Conservation (phyloP, 2,113 vertebrate genomes). For the Saimiri boliviensis region DNA sequence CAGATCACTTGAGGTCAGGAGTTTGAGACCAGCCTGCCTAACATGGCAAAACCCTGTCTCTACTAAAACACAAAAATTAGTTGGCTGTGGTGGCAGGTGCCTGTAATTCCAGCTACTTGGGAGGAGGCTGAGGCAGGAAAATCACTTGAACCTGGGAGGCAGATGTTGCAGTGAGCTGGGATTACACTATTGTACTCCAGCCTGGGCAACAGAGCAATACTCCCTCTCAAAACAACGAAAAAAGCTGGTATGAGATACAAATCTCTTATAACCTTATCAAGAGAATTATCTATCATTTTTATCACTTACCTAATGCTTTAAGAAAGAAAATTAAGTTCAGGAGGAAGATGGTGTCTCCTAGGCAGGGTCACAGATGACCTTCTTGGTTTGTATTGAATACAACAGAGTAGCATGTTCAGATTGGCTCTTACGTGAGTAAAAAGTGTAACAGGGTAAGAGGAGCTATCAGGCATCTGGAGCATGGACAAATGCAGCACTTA, state of each 20-base stretch:
- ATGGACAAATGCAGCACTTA: background rate
- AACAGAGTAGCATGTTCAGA: background rate
- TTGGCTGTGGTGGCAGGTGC: too few species aligned
- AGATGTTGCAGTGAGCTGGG: too few species aligned
- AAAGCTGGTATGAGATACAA: background rate
- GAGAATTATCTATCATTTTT: background rate
- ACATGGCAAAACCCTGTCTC: too few species aligned
- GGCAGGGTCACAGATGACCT: background rate
- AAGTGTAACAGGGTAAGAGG: background rate
- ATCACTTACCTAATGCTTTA: background rate
- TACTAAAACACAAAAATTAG: too few species aligned
- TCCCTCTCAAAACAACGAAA: too few species aligned
- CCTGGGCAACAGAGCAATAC: too few species aligned
- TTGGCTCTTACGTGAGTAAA: background rate
- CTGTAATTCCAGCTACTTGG: too few species aligned
- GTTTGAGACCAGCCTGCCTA: too few species aligned
- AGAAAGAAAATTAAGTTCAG: background rate
- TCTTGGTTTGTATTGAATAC: background rate
- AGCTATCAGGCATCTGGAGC: background rate
- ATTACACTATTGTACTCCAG: too few species aligned
- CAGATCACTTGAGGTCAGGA: too few species aligned
- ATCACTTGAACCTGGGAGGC: too few species aligned
- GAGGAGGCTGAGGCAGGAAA: too few species aligned
- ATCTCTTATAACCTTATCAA: background rate
- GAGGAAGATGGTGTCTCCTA: background rate